Base-by-base conservation (phyloP, 1,140 invertebrate genomes). In the Cydia pomonella region DNA sequence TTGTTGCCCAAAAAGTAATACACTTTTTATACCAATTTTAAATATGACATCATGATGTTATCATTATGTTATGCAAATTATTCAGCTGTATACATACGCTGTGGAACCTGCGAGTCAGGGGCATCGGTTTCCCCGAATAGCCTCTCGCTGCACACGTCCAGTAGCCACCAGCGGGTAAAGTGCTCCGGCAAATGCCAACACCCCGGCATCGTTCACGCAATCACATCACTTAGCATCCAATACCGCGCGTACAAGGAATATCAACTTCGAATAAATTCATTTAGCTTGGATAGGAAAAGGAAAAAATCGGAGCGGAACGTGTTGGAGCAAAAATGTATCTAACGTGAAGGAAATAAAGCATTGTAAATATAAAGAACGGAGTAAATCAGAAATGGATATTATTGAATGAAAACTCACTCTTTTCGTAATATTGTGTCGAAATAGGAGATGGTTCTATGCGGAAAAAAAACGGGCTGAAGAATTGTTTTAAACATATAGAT, bases 141-240 rank as follows among this genome's bases (percentile, higher is more conserved):
- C 59, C 92, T 82, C 63, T 87, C 85, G 73, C 87, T 90, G 84
- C 93, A 93, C 33, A 90, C 79, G 79, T 93, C 92, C 80, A 93
- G 86, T 18, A 93, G 80, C 93, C 93, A 93, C 90, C 93, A 93
- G 25, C 92, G 88, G 66, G 93, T 92, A 76, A 93, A 84, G 77
- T 92, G 91, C 62, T 92, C 91, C 76, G 93, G 92, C 85, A 93
- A 82, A 77, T 92, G 90, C 91, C 91, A 92, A 76, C 91, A 92
- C 59, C 91, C 91, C 18, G 91, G 91, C 91, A 92, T 92, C 72
- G 66, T 80, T 71, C 16, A 23, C n/a, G 27, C 47, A 73, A 72
- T 83, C 78, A 84, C 82, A 84, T 79, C 78, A 80, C 79, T 79
- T 66, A 47, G 62, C 12, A 50, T 50, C 47, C 47, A 18, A 18